Base-by-base conservation (phyloP, 2,113 vertebrate species). In the Catharus bicknelli region DNA sequence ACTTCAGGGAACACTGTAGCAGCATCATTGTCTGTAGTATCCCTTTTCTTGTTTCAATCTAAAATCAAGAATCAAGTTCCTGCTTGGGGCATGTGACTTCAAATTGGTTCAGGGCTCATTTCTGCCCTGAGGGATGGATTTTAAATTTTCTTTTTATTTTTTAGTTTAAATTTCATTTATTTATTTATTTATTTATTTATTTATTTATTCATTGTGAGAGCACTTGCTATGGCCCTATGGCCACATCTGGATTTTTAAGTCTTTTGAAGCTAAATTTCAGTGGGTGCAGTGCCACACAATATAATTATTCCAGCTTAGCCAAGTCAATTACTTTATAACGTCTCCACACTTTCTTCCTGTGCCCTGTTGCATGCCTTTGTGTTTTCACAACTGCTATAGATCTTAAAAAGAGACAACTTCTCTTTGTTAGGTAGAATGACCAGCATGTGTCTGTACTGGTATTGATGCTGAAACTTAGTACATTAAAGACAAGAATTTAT, bases 381-480 rank as follows among this genome's bases (percentile, higher is more conserved):
- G 94, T 94, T 96, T 96, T 95, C 94, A 95, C 70, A 97, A 96
- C 63, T 95, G 92, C 38, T 75, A 48, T 22, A 93, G 79, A 85
- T 80, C 59, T 94, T 83, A 70, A 61, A 79, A 93, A 36, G 64
- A 69, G 13, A 76, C 94, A 74, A 61, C 25, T 66, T 88, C 66
- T 85, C 50, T 57, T 61, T 80, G 19, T 59, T 88, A 68, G 30
- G 27, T n/a, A 62, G 15, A 93, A 75, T 74, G 59, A 87, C 59
- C 67, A 75, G 27, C 67, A 80, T 40, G 63, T 82, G 59, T 5
- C 45, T 89, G 16, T 23, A 62, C 61, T 45, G 58, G 21, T 70
- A 43, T 40, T 82, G 73, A 72, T 76, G 36, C 32, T 72, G 54
- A 92, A 57, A 68, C 12, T 47, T 53, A 57, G 51, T 67, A 74